Base-by-base conservation (phyloP, 1,140 invertebrate genomes). In the Tetraneura akinire region DNA sequence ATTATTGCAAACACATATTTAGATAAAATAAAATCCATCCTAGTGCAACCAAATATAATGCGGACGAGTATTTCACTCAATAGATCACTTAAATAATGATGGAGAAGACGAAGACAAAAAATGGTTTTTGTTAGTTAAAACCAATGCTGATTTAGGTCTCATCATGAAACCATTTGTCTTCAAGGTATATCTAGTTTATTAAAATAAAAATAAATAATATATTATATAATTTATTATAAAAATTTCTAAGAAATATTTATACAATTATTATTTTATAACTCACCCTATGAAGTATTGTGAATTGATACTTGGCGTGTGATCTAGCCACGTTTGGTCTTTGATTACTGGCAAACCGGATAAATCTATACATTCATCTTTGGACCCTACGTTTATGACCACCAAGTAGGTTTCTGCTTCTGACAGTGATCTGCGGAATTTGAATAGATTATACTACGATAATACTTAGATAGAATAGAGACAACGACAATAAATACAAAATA, bases 141-240 rank as follows among this genome's bases (percentile, higher is more conserved):
- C 80, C 45, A 81, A 37, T 14, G 80, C 80, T 0, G 71, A 81
- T 64, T 81, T 81, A 0, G 80, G 80, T 64, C 80, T 74, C 80
- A 81, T 76, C 13, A 16, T n/a, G n/a, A 81, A 81, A 18, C 60
- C 71, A 18, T 11, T 13, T 16, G 18, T 18, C 16, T 71, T 71
- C 26, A 71, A 26, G 4, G 9, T 29, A 18, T 71, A 0, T 18
- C 68, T 71, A 71, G 29, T 29, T 9, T 11, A 18, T 11, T n/a
- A 64, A 37, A 62, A 64, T 18, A 64, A 4, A 37, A 37, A 37
- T n/a, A n/a, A n/a, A n/a, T n/a, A n/a, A n/a, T n/a, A n/a, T n/a
- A n/a, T n/a, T n/a, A n/a, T n/a, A n/a, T n/a, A n/a, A n/a, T n/a
- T n/a, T n/a, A n/a, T n/a, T n/a, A n/a, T n/a, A n/a, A n/a, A n/a